Percentiles rank a stretch among this genome's conserved stretches.
These are phyloP conservation scores for Phthorimaea operculella DNA, from an alignment of 1,140 invertebrate species.

Conservation along the genomic window DNA sequence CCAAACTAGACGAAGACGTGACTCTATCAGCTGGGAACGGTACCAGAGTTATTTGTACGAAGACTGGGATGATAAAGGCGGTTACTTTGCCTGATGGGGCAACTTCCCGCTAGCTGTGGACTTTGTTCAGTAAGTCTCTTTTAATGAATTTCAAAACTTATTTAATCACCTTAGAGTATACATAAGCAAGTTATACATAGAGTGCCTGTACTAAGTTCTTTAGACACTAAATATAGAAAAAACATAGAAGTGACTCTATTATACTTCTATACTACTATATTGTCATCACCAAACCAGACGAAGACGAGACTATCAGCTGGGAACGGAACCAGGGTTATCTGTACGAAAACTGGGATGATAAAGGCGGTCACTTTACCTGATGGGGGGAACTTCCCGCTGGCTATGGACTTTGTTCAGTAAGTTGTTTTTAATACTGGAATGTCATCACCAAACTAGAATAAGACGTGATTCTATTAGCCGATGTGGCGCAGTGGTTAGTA, in stretches of 20 bases:
- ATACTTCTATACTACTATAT: too few relatives aligned
- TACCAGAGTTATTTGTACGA: conserved; percentile 28
- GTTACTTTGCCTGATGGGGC: conserved; percentile 30
- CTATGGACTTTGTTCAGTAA: conserved; percentile 59
- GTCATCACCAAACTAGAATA: too few relatives aligned
- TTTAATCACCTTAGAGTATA: too few relatives aligned
- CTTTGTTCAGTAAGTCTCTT: conserved; percentile 52
- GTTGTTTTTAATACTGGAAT: too few relatives aligned
- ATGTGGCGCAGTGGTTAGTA: too few relatives aligned
- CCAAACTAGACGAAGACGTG: conserved; percentile 36
- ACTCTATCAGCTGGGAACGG: conserved; percentile 37
- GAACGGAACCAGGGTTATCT: conserved; percentile 32
- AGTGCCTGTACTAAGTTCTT: too few relatives aligned
- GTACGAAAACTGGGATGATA: conserved; percentile 33
- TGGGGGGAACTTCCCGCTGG: conserved; percentile 34
- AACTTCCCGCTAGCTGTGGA: conserved; percentile 51
- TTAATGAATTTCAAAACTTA: too few relatives aligned
- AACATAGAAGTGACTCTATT: too few relatives aligned
- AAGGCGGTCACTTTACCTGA: conserved; percentile 37
- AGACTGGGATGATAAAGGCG: conserved; percentile 40
- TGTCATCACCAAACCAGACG: conserved; percentile 24
- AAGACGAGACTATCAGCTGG: conserved; percentile 44
- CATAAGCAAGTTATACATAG: too few relatives aligned
- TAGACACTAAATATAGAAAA: too few relatives aligned
- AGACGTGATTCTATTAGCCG: conserved; percentile 39